Evolutionary conservation across 2,888 invertebrate genomes (phyloP), one percentile per base, ranked within the genome.

Genomic region (Drosophila anomalata): DNA sequence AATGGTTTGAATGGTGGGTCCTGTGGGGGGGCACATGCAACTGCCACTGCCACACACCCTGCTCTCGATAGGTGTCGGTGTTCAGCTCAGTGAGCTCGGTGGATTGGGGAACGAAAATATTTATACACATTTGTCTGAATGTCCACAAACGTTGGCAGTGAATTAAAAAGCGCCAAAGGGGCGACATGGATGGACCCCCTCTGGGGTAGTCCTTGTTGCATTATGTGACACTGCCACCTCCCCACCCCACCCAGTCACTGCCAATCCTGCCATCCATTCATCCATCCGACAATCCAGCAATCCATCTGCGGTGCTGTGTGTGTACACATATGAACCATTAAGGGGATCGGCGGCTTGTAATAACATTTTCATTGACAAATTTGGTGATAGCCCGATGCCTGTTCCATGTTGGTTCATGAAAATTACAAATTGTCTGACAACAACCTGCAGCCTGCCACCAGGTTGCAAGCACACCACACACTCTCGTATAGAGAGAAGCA

Each of bases 321-420:
- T 61, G 52, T 75, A 51, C 53, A 42, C 69, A 60, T 60, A 73
- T 47, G 70, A 48, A 70, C 77, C 77, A 81, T 87, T 87, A 78
- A 80, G 70, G 58, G 66, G 54, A 71, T 55, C 68, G 67, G 69
- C 48, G 67, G 85, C 75, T 73, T 84, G 79, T 77, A 81, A 84
- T 79, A 83, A 87, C 77, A 74, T 81, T 83, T 78, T 75, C 75
- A 74, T 81, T 79, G 85, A 77, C 77, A 78, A 83, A 84, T 79
- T 84, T 78, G 59, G 51, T 75, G 78, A 75, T 78, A 78, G 61
- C 57, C 36, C n/a, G 36, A n/a, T 61, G 55, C 62, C 69, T 63
- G 70, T 67, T 74, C 62, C 62, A 67, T 63, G 70, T 67, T 76
- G 72, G 76, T 57, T 47, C 62, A 69, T 59, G 60, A 72, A 80